Conservation (phyloP, 2,113 vertebrate species). For the Struthio camelus region DNA sequence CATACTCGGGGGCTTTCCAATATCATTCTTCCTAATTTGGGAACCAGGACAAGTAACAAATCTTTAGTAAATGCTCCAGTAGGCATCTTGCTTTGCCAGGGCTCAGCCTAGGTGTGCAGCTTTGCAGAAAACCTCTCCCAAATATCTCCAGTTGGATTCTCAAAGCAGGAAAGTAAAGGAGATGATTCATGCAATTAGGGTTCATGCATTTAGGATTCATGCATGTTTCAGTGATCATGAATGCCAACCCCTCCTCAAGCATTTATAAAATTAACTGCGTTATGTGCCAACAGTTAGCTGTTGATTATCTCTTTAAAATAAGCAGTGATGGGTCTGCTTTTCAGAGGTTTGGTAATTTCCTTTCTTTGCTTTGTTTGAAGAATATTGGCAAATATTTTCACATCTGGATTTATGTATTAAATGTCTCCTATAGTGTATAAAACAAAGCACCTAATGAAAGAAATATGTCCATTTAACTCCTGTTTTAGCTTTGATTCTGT, state of each 20-base stretch:
- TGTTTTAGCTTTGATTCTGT: constrained; percentile 1
- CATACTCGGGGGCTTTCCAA: background rate
- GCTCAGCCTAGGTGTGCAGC: background rate
- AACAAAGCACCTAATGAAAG: constrained; percentile 50
- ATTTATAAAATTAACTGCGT: background rate
- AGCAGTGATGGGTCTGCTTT: background rate
- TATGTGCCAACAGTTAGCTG: background rate
- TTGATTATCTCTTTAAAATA: background rate
- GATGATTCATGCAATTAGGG: background rate
- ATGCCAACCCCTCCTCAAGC: background rate
- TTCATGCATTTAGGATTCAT: background rate
- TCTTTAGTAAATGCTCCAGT: background rate
- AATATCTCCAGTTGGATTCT: background rate
- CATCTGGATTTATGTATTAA: constrained; percentile 37
- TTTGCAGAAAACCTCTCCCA: background rate
- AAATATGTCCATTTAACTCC: constrained; percentile 22
- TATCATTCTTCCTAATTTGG: background rate
- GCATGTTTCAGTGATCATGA: background rate
- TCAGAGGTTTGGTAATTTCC: constrained; percentile 21
- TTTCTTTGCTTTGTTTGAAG: constrained; percentile 32
- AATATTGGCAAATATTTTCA: constrained; percentile 39
- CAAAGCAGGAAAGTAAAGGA: background rate
- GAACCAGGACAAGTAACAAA: background rate
- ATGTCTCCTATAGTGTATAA: constrained; percentile 1
- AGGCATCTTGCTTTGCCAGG: background rate